Conservation (phyloP, 2,797 vertebrate species). For the Sebastolobus alascanus region DNA sequence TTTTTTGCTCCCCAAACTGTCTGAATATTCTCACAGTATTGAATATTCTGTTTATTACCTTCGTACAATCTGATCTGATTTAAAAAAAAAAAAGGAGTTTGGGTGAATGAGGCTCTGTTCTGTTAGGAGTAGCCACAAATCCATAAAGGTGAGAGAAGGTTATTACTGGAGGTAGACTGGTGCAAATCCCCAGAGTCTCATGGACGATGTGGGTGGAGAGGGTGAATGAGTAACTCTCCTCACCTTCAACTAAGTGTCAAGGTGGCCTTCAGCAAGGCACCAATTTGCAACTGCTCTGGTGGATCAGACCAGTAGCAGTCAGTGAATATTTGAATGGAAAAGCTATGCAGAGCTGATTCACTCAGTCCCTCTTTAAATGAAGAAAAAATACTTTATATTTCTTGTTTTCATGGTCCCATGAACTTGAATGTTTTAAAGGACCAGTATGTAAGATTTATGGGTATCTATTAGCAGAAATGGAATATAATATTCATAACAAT, state of each 20-base stretch:
- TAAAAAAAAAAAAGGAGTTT: neutral
- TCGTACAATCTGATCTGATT: neutral
- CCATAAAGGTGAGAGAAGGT: slow-evolving; percentile 30
- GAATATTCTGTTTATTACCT: neutral
- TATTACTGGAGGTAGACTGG: slow-evolving; percentile 17
- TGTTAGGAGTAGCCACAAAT: neutral
- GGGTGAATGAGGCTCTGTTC: neutral
- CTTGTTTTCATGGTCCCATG: neutral
- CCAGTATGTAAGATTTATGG: no score
- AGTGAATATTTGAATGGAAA: slow-evolving; percentile 17
- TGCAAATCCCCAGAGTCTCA: slow-evolving; percentile 13
- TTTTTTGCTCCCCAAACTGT: neutral
- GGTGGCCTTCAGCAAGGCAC: slow-evolving; percentile 28
- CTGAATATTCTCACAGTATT: neutral
- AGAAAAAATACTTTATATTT: neutral
- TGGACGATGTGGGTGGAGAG: slow-evolving; percentile 3
- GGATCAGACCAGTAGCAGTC: slow-evolving; percentile 2
- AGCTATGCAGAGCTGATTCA: neutral
- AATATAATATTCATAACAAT: no score
- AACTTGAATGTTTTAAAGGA: no score
- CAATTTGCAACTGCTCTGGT: neutral
- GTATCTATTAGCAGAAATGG: no score
- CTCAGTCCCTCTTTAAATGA: neutral
- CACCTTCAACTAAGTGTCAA: slow-evolving; percentile 32
- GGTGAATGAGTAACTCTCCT: slow-evolving; percentile 22